Conservation (phyloP, 2,888 invertebrate species). For the Sinotaia quadrata region DNA sequence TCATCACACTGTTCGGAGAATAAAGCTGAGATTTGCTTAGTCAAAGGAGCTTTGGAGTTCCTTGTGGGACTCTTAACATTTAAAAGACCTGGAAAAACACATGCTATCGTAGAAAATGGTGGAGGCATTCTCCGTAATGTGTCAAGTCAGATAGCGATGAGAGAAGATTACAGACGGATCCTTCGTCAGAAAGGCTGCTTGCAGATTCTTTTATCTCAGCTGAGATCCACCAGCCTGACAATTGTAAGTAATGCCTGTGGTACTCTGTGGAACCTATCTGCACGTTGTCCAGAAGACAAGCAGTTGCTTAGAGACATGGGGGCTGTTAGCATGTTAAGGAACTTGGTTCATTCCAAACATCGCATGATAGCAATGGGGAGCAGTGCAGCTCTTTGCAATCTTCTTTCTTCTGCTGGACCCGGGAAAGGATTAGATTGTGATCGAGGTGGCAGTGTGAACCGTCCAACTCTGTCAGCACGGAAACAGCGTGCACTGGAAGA, state of each 20-base stretch:
- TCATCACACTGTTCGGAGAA: slow-evolving; percentile 97
- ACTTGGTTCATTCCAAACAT: slow-evolving; percentile 94
- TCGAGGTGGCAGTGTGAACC: not conserved
- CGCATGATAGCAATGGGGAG: slow-evolving; percentile 98
- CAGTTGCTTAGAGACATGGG: slow-evolving; percentile 90
- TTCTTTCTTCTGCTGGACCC: slow-evolving; percentile 78
- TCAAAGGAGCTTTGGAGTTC: slow-evolving; percentile 90
- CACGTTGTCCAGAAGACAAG: slow-evolving; percentile 88
- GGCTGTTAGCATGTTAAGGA: slow-evolving; percentile 88
- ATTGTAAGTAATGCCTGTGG: slow-evolving; percentile 98
- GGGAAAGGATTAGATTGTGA: slow-evolving; percentile 22
- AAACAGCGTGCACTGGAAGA: slow-evolving; percentile 81
- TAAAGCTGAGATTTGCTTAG: slow-evolving; percentile 94
- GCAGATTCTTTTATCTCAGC: slow-evolving; percentile 89
- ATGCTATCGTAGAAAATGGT: slow-evolving; percentile 91
- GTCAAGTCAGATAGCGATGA: slow-evolving; percentile 93
- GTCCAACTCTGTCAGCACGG: slow-evolving; percentile 70
- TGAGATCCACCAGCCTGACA: slow-evolving; percentile 93
- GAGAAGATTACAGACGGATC: slow-evolving; percentile 89
- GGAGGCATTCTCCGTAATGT: slow-evolving; percentile 97
- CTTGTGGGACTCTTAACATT: slow-evolving; percentile 91
- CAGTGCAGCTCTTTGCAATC: slow-evolving; percentile 93
- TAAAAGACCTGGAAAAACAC: slow-evolving; percentile 90
- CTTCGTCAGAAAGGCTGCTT: slow-evolving; percentile 89
- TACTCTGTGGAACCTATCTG: slow-evolving; percentile 96